These are phyloP conservation scores for Bettongia penicillata DNA, from an alignment of 2,113 vertebrate genomes.

Conservation along the genomic window DNA sequence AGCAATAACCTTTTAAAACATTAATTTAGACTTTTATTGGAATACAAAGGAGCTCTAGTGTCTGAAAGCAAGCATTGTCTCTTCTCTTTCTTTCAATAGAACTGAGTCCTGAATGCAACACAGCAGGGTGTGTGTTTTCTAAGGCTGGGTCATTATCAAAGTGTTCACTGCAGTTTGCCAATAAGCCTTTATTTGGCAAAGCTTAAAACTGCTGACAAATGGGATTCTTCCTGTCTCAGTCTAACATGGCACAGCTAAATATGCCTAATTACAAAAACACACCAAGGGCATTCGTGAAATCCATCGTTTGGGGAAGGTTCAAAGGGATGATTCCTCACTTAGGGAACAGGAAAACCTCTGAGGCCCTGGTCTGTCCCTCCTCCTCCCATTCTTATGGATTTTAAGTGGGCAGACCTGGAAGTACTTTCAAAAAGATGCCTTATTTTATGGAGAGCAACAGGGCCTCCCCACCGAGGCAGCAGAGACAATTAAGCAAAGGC, in stretches of 20 bases:
- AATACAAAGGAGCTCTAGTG: slow-evolving; percentile 85
- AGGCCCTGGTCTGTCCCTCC: neutral
- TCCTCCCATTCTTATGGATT: neutral
- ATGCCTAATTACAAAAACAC: slow-evolving; percentile 85
- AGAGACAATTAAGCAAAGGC: neutral
- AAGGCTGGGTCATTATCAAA: slow-evolving; percentile 87
- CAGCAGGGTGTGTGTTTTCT: slow-evolving; percentile 88
- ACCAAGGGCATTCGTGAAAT: slow-evolving; percentile 64
- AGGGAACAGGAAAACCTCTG: neutral
- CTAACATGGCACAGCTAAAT: slow-evolving; percentile 83
- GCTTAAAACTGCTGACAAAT: slow-evolving; percentile 89
- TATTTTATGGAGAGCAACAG: slow-evolving; percentile 25
- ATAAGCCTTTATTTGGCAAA: slow-evolving; percentile 89
- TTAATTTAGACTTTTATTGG: slow-evolving; percentile 88
- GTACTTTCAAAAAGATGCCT: slow-evolving; percentile 20
- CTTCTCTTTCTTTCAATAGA: slow-evolving; percentile 83
- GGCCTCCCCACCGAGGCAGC: neutral
- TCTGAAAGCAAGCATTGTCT: slow-evolving; percentile 87
- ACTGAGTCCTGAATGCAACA: slow-evolving; percentile 83
- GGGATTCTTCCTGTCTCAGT: slow-evolving; percentile 85
- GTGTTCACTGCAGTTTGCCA: slow-evolving; percentile 85
- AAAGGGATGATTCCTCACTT: slow-evolving; percentile 40
- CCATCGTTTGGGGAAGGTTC: slow-evolving; percentile 54
- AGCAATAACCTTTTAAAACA: slow-evolving; percentile 90
- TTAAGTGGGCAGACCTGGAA: slow-evolving; percentile 4